Evolutionary conservation across 2,888 invertebrate species (phyloP), one percentile per base, ranked within the genome.

Genomic region (Mythimna pallens): DNA sequence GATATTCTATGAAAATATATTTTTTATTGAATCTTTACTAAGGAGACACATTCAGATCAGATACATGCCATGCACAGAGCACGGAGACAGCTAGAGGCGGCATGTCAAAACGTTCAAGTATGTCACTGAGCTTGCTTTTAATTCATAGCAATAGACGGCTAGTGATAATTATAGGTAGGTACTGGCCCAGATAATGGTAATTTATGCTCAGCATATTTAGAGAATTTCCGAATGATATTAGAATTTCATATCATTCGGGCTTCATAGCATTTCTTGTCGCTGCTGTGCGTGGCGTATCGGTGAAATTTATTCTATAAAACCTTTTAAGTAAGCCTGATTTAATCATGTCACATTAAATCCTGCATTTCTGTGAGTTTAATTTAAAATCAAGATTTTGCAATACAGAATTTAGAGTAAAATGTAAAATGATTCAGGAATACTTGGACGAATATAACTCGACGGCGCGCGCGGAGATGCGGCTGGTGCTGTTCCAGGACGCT

Each of bases 401-500:
- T n/a, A 3, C 8, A 52, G n/a, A 52, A n/a, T n/a, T 52, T 52
- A n/a, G n/a, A n/a, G 20, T 52, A 52, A 52, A 52, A n/a, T n/a
- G 9, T 8, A 52, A 47, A 52, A 67, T 76, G 2, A 30, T 36
- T 14, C 47, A 97, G 97, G 98, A 99, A 93, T 99, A 98, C 89
- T 95, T 99, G 73, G 98, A 98, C 62, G 99, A 99, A 91, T 99
- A 97, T 91, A 98, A 98, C 91, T 96, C 98, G 61, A 96, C 97
- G 52, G 97, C 97, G 0, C 97, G 98, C 0, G 98, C 98, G 88
- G 98, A 98, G 86, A 98, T 99, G 98, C 97, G 97, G 84, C 93
- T 99, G 68, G 98, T 99, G 75, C 97, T 99, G 89, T 99, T 99
- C 95, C 97, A 98, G 96, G 99, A 99, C 92, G 98, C 98, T 1